A percentile compares a stretch with the other conserved stretches of the same genome.
Evolutionary conservation across 2,113 vertebrate species (phyloP).

Genomic region (Colinus virginianus): DNA sequence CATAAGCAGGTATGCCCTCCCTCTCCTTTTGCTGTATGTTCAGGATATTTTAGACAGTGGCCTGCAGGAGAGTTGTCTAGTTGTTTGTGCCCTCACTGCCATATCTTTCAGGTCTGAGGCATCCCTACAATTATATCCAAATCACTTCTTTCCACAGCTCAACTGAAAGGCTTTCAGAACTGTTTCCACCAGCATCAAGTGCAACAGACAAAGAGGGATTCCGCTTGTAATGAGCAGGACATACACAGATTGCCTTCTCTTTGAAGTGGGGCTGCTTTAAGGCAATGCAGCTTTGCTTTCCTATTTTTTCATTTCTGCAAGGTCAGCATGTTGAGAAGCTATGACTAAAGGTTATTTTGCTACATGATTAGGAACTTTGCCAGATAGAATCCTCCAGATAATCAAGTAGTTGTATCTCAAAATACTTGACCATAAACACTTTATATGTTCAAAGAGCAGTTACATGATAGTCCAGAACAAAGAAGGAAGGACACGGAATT

Average conservation of each 20-base stretch:
- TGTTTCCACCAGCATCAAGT: not conserved
- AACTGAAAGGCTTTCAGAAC: not conserved
- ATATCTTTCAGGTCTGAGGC: not conserved
- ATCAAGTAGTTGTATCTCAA: not conserved
- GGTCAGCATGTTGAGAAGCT: slow-evolving; percentile 4
- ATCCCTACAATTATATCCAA: not conserved
- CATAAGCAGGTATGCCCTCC: not conserved
- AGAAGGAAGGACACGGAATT: not conserved
- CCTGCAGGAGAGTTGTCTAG: not conserved
- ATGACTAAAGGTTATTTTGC: not conserved
- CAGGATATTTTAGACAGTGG: not conserved
- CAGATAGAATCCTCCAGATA: slow-evolving; percentile 36
- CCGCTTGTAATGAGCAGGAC: not conserved
- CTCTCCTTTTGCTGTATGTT: not conserved
- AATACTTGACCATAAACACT: slow-evolving; percentile 43
- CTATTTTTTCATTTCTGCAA: slow-evolving; percentile 19
- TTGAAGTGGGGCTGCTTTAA: not conserved
- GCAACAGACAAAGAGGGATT: not conserved
- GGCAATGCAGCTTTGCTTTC: slow-evolving; percentile 11
- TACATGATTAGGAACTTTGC: slow-evolving; percentile 33
- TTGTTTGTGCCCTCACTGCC: not conserved
- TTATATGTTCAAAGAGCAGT: slow-evolving; percentile 54
- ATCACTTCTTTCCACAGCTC: not conserved
- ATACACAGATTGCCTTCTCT: not conserved
- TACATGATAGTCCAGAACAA: not conserved